These are phyloP conservation scores for Drosophila malerkotliana DNA, from an alignment of 1,140 invertebrate species.

Conservation along the genomic window DNA sequence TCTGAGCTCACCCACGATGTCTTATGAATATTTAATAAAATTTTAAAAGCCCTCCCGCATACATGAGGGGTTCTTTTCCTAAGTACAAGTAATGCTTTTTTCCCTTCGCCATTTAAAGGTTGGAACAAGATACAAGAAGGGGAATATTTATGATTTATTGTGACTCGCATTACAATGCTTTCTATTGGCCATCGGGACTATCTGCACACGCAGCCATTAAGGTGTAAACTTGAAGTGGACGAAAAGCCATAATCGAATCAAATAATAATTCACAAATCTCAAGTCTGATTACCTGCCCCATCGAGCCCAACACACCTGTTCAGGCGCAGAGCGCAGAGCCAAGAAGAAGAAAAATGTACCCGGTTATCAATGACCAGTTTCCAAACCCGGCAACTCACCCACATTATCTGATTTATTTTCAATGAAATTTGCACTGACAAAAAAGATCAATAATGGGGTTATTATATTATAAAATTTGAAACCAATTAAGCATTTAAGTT, in stretches of 20 bases:
- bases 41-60: conserved; percentile 36
- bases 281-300: conserved; percentile 39
- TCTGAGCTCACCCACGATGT: neutral
- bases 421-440: conserved; percentile 22
- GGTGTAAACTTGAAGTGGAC: conserved; percentile 38
- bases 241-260: conserved; percentile 45
- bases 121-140: too few relatives aligned
- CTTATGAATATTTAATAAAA: conserved; percentile 39
- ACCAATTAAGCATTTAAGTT: too few relatives aligned
- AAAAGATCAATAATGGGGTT: conserved; percentile 4
- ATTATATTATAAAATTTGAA: neutral
- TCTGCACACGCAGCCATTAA: conserved; percentile 28
- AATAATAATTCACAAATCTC: conserved; percentile 43
- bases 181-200: conserved; percentile 33
- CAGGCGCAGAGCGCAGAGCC: conserved; percentile 5
- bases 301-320: conserved; percentile 60
- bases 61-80: conserved; percentile 13
- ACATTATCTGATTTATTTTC: conserved; percentile 33
- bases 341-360: conserved; percentile 68
- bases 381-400: conserved; percentile 2
- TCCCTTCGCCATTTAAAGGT: conserved; percentile 1
- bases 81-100: conserved; percentile 2
- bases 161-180: conserved; percentile 16
- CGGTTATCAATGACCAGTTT: conserved; percentile 37
- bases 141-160: neutral